Evolutionary conservation across 2,113 vertebrate genomes (phyloP).

Genomic region (Megaceryle torquata): DNA sequence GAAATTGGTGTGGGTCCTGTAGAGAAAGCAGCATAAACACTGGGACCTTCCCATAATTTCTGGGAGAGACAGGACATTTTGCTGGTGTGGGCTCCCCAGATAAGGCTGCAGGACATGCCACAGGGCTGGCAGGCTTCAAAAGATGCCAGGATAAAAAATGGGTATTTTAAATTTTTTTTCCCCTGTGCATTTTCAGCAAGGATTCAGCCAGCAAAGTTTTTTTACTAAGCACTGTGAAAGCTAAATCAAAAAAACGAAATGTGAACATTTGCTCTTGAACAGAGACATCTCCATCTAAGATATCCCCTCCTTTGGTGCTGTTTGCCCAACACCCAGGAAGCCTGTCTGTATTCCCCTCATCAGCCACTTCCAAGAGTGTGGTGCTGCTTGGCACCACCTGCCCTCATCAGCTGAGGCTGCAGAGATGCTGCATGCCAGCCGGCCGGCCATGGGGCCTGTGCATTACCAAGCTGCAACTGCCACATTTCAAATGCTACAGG

Average conservation of each 20-base stretch:
- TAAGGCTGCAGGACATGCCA: not conserved
- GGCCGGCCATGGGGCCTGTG: fast-evolving
- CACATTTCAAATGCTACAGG: fast-evolving
- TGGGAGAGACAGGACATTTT: not conserved
- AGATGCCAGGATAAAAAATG: not conserved
- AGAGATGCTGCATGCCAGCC: fast-evolving
- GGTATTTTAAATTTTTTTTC: not conserved
- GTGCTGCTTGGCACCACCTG: not conserved
- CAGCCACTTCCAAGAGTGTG: fast-evolving
- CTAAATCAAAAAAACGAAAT: not conserved
- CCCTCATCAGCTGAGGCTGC: not conserved
- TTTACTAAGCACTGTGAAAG: not conserved
- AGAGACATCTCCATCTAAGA: not conserved
- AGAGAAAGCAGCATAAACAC: not conserved
- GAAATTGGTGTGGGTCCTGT: slow-evolving; percentile 18
- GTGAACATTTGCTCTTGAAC: not conserved
- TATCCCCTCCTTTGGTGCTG: not conserved
- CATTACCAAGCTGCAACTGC: not conserved
- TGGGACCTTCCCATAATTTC: not conserved
- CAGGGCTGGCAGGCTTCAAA: not conserved
- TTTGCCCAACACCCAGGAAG: not conserved
- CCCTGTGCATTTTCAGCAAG: not conserved
- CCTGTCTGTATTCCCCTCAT: not conserved
- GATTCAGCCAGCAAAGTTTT: not conserved
- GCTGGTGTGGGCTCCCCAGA: not conserved